phyloP scores from a whole-genome alignment of 1,140 invertebrate genomes.

The Anastrepha obliqua region DNA sequence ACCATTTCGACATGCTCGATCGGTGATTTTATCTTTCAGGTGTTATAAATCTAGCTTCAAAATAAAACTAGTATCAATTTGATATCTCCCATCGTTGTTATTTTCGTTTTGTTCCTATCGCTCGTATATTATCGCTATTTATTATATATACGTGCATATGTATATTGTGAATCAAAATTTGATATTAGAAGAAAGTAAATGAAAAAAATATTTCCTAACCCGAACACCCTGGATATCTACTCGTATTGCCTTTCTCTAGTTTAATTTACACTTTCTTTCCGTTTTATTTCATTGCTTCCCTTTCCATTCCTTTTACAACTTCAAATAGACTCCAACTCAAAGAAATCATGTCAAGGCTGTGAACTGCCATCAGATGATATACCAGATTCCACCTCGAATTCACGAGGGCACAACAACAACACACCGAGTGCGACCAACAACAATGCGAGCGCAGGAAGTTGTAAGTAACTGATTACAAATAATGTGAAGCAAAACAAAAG shows the following conservation, averaged over 20 bases:
- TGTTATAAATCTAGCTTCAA: no score
- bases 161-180: background rate
- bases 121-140: no score
- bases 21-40: no score
- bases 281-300: background rate
- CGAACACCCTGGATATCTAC: no score
- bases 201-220: no score
- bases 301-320: background rate
- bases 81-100: no score
- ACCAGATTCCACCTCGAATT: conserved; percentile 80
- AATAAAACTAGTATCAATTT: no score
- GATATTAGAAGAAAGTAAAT: no score
- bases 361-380: conserved; percentile 86
- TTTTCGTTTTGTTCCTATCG: no score
- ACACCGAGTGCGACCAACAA: conserved; percentile 85
- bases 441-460: conserved; percentile 76
- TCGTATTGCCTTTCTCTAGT: no score
- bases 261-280: no score
- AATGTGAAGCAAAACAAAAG: background rate
- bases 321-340: conserved; percentile 75
- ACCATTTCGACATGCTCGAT: no score
- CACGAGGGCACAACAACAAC: conserved; percentile 84
- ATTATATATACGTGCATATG: background rate
- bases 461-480: conserved; percentile 62
- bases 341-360: conserved; percentile 93